Evolutionary conservation across 2,113 vertebrate species (phyloP), one percentile per base, ranked within the genome.

Genomic region (Muscicapa adusta): DNA sequence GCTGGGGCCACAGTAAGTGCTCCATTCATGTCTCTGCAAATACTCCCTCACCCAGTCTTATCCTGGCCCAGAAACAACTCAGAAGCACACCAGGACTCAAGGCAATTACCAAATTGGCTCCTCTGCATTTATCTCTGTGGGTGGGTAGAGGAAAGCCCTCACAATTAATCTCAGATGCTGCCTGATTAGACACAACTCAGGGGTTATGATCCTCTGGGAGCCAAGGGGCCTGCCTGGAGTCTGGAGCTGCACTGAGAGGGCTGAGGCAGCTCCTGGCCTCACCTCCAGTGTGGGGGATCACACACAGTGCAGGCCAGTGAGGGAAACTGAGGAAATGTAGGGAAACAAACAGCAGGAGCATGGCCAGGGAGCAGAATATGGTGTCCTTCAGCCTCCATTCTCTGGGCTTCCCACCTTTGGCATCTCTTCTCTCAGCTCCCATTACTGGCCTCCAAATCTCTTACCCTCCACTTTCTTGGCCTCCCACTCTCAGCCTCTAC

Each of bases 121-220:
- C 88, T 95, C 89, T 91, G 71, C 85, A 62, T 94, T 87, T 93
- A 92, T 94, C 91, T 89, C 91, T 76, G 84, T 88, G 93, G 91
- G 81, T 89, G 91, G 85, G 85, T 67, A 66, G 85, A 94, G 92
- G 93, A 94, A 94, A 96, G 45, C 74, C 81, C 88, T 87, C 73
- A 51, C 91, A 93, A 78, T 93, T 96, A 93, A 86, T 88, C 84
- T 95, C 89, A 94, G 80, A 93, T 87, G 83, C 58, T 89, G 82
- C 74, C 75, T 57, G 77, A 84, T 94, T 91, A 90, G 42, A 71
- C 51, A 60, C 57, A 94, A 40, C 51, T 70, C 29, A 3, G 42
- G 47, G 48, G 70, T 78, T 91, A 10, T 8, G 33, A 70, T 84
- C 43, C 43, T 73, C 38, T 70, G 0, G 1, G 95, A 92, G 78